These are phyloP conservation scores for Gryon sp. DNA, from an alignment of 1,140 invertebrate species.

Conservation along the genomic window DNA sequence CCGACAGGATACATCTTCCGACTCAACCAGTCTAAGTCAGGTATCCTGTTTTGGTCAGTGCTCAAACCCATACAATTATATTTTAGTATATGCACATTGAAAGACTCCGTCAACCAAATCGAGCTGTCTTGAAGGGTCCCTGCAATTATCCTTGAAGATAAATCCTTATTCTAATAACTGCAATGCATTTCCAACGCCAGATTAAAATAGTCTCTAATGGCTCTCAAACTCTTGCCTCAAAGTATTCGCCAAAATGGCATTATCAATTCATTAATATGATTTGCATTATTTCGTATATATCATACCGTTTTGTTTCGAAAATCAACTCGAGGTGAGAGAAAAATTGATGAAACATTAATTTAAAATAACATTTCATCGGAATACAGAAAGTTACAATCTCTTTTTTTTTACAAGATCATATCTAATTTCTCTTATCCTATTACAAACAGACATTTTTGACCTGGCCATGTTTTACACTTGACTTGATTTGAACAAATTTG, in stretches of 20 bases:
- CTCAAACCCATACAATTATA: slow-evolving; percentile 11
- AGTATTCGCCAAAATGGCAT: no score
- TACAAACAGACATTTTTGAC: slow-evolving; percentile 47
- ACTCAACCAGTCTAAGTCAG: slow-evolving; percentile 13
- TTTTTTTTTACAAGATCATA: slow-evolving; percentile 28
- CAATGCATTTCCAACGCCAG: slow-evolving; percentile 15
- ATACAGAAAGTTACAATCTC: neutral
- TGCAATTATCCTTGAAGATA: slow-evolving; percentile 47
- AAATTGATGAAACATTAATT: no score
- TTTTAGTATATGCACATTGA: slow-evolving; percentile 14
- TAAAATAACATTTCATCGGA: no score
- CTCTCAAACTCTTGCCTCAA: no score
- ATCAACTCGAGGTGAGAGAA: no score
- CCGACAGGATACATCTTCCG: slow-evolving; percentile 36
- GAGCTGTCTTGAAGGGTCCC: slow-evolving; percentile 13
- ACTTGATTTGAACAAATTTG: slow-evolving; percentile 43
- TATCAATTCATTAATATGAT: neutral
- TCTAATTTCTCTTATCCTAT: slow-evolving; percentile 60
- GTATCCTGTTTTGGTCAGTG: slow-evolving; percentile 33
- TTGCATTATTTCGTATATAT: neutral
- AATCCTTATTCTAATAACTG: slow-evolving; percentile 21
- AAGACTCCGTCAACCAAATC: slow-evolving; percentile 33
- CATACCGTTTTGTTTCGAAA: no score
- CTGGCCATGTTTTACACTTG: slow-evolving; percentile 37
- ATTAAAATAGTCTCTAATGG: slow-evolving; percentile 3